phyloP scores from a whole-genome alignment of 2,113 vertebrate species.

The Lycocorax pyrrhopterus region DNA sequence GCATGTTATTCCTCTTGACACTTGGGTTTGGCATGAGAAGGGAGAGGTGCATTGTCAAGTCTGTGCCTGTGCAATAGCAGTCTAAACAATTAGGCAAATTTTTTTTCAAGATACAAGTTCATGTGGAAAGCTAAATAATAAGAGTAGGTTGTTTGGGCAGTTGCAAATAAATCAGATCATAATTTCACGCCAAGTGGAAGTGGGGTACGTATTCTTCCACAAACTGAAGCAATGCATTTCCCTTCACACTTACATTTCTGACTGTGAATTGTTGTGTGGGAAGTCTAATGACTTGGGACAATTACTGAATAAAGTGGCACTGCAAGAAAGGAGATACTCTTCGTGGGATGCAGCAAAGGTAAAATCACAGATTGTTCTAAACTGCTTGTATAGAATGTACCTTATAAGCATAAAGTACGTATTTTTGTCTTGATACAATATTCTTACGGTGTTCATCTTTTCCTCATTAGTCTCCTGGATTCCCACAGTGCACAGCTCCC shows the following conservation, averaged over 20 bases:
- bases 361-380: conserved; percentile 26
- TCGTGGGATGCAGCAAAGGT: not conserved
- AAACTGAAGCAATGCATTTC: not conserved
- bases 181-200: not conserved
- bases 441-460: not conserved
- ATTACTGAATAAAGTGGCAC: not conserved
- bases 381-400: not conserved
- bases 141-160: not conserved
- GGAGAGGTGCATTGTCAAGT: not conserved
- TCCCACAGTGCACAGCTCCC: not conserved
- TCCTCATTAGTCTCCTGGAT: not conserved
- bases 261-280: conserved; percentile 24
- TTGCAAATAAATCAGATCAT: not conserved
- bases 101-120: not conserved
- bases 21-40: not conserved
- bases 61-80: not conserved
- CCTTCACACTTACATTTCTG: not conserved
- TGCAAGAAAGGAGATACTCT: not conserved
- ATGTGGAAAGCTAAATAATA: not conserved
- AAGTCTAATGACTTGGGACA: conserved; percentile 7
- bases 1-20: not conserved
- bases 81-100: not conserved
- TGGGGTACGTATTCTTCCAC: not conserved
- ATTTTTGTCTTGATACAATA: not conserved
- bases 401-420: not conserved